Conservation (phyloP, 2,113 vertebrate species). For the Pollachius pollachius region DNA sequence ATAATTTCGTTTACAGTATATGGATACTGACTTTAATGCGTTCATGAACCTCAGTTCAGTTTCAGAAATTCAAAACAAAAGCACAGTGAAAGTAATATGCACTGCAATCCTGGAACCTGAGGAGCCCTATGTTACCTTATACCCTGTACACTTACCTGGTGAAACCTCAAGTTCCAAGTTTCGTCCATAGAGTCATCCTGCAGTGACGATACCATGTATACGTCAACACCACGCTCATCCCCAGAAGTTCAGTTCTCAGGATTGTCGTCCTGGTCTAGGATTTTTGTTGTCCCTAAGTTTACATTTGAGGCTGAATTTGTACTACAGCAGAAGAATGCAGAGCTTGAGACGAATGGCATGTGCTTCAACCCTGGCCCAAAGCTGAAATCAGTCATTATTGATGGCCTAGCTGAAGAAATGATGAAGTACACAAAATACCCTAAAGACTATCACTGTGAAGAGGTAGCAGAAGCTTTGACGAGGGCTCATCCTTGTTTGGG, state of each 20-base stretch:
- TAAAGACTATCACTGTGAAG: constrained; percentile 27
- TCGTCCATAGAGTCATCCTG: constrained; percentile 23
- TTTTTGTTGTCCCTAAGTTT: constrained; percentile 19
- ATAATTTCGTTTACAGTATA: too few relatives aligned
- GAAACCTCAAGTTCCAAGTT: neutral
- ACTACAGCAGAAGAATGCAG: constrained; percentile 19
- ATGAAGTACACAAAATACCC: too few relatives aligned
- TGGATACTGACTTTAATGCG: too few relatives aligned
- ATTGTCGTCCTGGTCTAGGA: constrained; percentile 8
- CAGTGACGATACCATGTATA: constrained; percentile 16
- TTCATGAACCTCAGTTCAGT: too few relatives aligned
- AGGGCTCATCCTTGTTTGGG: constrained; percentile 32
- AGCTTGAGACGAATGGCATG: constrained; percentile 26
- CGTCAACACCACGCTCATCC: constrained; percentile 1
- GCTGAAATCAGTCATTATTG: constrained; percentile 30
- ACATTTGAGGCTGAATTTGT: constrained; percentile 22
- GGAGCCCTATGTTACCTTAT: constrained; percentile 17
- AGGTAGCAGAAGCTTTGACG: constrained; percentile 29
- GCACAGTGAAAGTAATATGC: constrained; percentile 23
- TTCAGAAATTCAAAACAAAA: too few relatives aligned
- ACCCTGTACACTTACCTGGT: neutral
- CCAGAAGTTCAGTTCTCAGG: too few relatives aligned
- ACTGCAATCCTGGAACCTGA: neutral
- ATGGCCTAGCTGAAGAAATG: constrained; percentile 22
- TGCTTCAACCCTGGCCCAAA: constrained; percentile 26